Evolutionary conservation across 2,113 vertebrate genomes (phyloP).

Genomic region (Hypomesus transpacificus): DNA sequence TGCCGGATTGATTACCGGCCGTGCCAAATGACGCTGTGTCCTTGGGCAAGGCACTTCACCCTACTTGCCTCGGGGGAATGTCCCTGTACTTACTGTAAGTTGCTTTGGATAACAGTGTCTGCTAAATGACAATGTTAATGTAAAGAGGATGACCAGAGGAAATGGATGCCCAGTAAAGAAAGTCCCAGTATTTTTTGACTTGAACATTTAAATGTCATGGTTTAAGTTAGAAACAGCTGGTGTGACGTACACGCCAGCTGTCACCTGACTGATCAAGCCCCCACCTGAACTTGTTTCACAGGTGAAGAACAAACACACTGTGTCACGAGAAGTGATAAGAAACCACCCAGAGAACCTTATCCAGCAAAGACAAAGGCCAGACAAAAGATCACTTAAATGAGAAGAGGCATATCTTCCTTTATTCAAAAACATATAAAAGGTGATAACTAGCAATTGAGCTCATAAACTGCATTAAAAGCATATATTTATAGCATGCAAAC

Average conservation of each 20-base stretch:
- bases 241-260: neutral
- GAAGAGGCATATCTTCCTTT: neutral
- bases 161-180: neutral
- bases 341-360: neutral
- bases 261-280: neutral
- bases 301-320: neutral
- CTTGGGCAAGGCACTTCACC: too few relatives aligned
- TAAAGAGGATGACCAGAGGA: neutral
- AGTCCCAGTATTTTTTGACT: too few relatives aligned
- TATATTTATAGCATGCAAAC: too few relatives aligned
- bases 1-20: too few relatives aligned
- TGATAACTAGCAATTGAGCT: neutral
- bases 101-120: too few relatives aligned
- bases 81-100: too few relatives aligned
- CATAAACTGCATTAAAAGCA: neutral
- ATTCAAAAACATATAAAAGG: neutral
- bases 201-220: too few relatives aligned
- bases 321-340: slow-evolving; percentile 28
- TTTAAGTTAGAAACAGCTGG: too few relatives aligned
- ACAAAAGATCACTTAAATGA: neutral
- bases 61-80: too few relatives aligned
- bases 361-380: neutral
- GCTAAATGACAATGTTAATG: too few relatives aligned
- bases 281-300: too few relatives aligned
- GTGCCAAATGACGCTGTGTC: too few relatives aligned